Evolutionary conservation across 2,113 vertebrate species (phyloP), one percentile per base, ranked within the genome.

Genomic region (Sclerurus mexicanus): DNA sequence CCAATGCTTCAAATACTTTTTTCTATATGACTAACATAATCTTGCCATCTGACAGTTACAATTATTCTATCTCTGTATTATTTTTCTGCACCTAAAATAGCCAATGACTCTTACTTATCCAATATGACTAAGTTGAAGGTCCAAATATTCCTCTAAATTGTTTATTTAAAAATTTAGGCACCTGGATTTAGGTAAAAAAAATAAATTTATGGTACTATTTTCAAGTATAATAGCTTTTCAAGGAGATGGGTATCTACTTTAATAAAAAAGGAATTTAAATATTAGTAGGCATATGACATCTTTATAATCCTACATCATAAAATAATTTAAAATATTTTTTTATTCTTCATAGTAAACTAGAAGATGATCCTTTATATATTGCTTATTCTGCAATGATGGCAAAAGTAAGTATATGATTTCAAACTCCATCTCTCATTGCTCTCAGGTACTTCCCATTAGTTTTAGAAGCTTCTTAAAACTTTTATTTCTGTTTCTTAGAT

Each of bases 351-450:
- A 99, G 99, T 95, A 98, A 98, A 89, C 87, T 99, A 95, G 99
- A 99, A 88, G 98, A 99, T n/a, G 99, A 99, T 95, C 98, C 98
- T 35, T 96, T 99, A 78, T 99, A 99, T 77, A 99, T 99, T 55
- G 99, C 99, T 64, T 99, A 99, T 96, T 99, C 99, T 62, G 99
- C 99, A 87, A 99, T 99, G 99, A 99, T 99, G 99, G 99, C 99
- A 96, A 99, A 99, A 99, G 99, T 99, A 98, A 96, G 75, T 93
- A 83, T 22, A 28, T 56, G 0, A 83, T 85, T 87, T 89, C 39
- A 96, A 56, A 8, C 33, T 87, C 7, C 12, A 55, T 50, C 14
- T 22, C 21, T 85, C 33, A 27, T 15, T 55, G 47, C 24, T 33
- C 21, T 89, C 24, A 23, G 50, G 16, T 52, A 35, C 17, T 71